Conservation (phyloP, 2,888 invertebrate genomes). For the Diploptera punctata region DNA sequence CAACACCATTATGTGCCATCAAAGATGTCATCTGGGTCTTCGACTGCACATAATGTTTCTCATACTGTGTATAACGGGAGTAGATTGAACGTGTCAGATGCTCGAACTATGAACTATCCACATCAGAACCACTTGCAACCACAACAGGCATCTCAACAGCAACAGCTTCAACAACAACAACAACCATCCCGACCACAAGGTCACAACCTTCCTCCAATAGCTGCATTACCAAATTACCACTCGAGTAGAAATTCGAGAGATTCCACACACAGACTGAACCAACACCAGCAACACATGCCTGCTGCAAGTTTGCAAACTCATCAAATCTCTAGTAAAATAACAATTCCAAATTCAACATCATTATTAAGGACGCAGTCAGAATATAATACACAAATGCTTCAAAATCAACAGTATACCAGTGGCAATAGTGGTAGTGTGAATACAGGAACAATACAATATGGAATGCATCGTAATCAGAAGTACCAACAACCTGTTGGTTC, state of each 20-base stretch:
- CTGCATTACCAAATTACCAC: conserved; percentile 59
- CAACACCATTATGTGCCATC: conserved; percentile 15
- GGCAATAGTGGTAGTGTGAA: background rate
- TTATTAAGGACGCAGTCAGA: background rate
- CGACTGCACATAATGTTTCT: conserved; percentile 21
- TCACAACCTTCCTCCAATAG: conserved; percentile 62
- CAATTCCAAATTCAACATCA: background rate
- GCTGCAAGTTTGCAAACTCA: background rate
- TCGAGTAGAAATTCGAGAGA: conserved; percentile 51
- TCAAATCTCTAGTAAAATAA: background rate
- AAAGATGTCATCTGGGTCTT: conserved; percentile 9
- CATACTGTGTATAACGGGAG: conserved; percentile 38
- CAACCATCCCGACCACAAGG: conserved; percentile 21
- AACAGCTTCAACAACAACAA: conserved; percentile 14
- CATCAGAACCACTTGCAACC: conserved; percentile 22
- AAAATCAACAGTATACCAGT: background rate
- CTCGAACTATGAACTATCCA: conserved; percentile 17
- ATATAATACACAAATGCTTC: background rate
- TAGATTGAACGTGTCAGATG: conserved; percentile 16
- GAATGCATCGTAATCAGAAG: conserved; percentile 35
- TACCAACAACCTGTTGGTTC: conserved; percentile 31
- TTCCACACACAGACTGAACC: background rate
- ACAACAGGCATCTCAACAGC: conserved; percentile 16
- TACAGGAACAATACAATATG: conserved; percentile 39
- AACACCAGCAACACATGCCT: conserved; percentile 9